These are phyloP conservation scores for Machimus rusticus DNA, from an alignment of 2,888 invertebrate species.

Conservation along the genomic window DNA sequence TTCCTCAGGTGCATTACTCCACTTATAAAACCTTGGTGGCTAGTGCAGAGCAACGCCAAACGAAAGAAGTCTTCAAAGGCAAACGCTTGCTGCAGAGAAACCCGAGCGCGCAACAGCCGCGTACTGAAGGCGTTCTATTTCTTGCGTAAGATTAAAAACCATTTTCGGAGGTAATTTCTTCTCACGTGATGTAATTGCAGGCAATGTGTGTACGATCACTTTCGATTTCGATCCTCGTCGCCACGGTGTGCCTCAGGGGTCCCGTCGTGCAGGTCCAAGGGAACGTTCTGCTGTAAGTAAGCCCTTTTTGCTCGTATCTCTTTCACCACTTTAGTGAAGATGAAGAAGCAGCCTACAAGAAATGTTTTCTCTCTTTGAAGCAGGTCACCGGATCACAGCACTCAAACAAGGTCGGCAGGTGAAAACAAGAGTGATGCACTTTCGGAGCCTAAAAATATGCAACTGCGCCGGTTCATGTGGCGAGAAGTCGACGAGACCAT, in stretches of 20 bases:
- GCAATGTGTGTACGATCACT: slow-evolving; percentile 1
- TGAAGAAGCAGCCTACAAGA: background rate
- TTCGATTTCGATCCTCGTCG: slow-evolving; percentile 24
- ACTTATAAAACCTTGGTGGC: slow-evolving; percentile 20
- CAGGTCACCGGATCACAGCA: slow-evolving; percentile 12
- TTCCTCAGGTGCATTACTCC: slow-evolving; percentile 3
- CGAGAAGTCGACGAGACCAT: slow-evolving; percentile 59
- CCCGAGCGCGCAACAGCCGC: background rate
- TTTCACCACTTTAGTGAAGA: background rate
- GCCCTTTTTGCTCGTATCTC: background rate
- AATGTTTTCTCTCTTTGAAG: background rate
- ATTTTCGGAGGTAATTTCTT: slow-evolving; percentile 8
- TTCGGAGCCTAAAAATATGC: slow-evolving; percentile 52
- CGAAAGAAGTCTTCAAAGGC: slow-evolving; percentile 8
- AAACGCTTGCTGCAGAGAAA: background rate
- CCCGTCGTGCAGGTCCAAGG: background rate
- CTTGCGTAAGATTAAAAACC: background rate
- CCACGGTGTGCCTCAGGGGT: background rate
- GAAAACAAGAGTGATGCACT: background rate
- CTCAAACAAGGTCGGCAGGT: background rate
- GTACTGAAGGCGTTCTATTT: slow-evolving; percentile 16
- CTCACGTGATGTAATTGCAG: slow-evolving; percentile 5
- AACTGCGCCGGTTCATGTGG: slow-evolving; percentile 61
- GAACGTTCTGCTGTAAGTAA: background rate
- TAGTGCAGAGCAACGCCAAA: background rate